These are phyloP conservation scores for Caenorhabditis latens DNA, from an alignment of 1,140 invertebrate species.

Conservation along the genomic window DNA sequence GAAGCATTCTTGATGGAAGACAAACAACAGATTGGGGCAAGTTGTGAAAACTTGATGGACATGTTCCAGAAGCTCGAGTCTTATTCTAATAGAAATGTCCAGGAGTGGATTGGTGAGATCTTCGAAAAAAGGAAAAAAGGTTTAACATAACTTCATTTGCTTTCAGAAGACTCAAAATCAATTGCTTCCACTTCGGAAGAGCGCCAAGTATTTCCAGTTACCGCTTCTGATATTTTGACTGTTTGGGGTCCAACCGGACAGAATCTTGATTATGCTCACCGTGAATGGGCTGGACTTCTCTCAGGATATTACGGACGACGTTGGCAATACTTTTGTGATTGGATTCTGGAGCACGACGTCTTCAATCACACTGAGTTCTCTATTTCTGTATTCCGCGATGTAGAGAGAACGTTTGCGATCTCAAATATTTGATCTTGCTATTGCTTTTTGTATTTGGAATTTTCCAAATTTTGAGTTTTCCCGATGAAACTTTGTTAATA, in stretches of 20 bases:
- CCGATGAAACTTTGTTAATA: conserved; percentile 39
- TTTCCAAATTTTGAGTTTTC: neutral
- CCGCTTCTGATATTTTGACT: conserved; percentile 44
- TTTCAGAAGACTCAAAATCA: conserved; percentile 45
- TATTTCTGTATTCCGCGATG: conserved; percentile 21
- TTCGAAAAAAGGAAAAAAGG: neutral
- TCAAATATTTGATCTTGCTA: neutral
- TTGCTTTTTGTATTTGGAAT: neutral
- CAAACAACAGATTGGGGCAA: neutral
- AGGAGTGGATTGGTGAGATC: conserved; percentile 1
- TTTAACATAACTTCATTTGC: too few relatives aligned
- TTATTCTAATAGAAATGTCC: conserved; percentile 17
- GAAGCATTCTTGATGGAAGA: conserved; percentile 47
- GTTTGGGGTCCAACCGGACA: conserved; percentile 59
- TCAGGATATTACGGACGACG: conserved; percentile 58
- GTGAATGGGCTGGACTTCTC: conserved; percentile 59
- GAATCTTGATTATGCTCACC: conserved; percentile 61
- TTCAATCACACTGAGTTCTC: conserved; percentile 53
- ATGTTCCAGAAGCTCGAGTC: conserved; percentile 34
- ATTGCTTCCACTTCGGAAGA: conserved; percentile 38
- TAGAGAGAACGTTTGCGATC: conserved; percentile 46
- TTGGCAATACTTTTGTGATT: conserved; percentile 61
- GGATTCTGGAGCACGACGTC: conserved; percentile 40
- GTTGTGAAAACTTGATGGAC: conserved; percentile 8
- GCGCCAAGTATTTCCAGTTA: conserved; percentile 2